A percentile compares a stretch with the other conserved stretches of the same genome.
These are phyloP conservation scores for Chionodraco myersi DNA, from an alignment of 2,113 vertebrate genomes.

Conservation along the genomic window DNA sequence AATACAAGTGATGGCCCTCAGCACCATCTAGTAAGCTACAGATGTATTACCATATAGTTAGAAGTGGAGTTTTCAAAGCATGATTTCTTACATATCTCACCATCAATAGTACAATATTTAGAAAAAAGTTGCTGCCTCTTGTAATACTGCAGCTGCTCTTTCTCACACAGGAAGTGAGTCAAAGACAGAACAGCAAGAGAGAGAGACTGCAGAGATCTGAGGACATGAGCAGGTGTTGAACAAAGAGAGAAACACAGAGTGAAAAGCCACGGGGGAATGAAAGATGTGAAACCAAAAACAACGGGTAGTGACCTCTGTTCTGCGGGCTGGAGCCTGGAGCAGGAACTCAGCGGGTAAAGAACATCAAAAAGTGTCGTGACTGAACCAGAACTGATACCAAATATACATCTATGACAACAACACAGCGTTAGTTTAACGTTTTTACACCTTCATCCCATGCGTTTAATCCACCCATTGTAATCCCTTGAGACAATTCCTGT, in stretches of 20 bases:
- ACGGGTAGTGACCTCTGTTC: constrained; percentile 37
- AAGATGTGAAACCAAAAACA: constrained; percentile 40
- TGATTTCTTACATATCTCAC: neutral
- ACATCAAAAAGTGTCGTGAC: constrained; percentile 37
- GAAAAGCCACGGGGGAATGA: constrained; percentile 51
- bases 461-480: too few relatives aligned
- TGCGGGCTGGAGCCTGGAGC: constrained; percentile 1
- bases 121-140: neutral
- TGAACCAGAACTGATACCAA: neutral
- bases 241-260: constrained; percentile 64
- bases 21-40: too few relatives aligned
- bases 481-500: too few relatives aligned
- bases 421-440: neutral
- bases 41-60: too few relatives aligned
- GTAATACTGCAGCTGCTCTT: constrained; percentile 17
- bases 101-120: neutral
- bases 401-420: neutral
- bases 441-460: neutral
- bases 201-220: constrained; percentile 62
- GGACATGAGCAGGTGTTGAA: constrained; percentile 69
- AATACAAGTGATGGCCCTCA: too few relatives aligned
- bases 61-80: neutral
- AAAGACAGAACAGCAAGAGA: constrained; percentile 15
- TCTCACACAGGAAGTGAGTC: constrained; percentile 13
- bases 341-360: constrained; percentile 12